Percentiles rank a stretch among this genome's conserved stretches.
These are phyloP conservation scores for Vanacampus margaritifer DNA, from an alignment of 2,113 vertebrate genomes.

Conservation along the genomic window DNA sequence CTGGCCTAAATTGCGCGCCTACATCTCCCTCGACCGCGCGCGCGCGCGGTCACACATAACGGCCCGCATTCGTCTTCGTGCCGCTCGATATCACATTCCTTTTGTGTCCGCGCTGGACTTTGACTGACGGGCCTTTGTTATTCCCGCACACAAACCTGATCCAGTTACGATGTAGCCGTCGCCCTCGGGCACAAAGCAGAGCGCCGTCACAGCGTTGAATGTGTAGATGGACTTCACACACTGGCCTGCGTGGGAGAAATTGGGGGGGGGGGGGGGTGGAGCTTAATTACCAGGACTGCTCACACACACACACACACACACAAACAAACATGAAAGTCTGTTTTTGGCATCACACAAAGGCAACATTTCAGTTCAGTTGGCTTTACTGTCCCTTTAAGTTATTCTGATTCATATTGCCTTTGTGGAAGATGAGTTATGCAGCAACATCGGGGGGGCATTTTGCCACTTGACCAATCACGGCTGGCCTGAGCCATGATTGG, in stretches of 20 bases:
- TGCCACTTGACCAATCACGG: too few relatives aligned
- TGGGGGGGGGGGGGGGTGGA: not conserved
- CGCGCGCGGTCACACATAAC: slow-evolving; percentile 22
- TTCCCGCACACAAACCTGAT: slow-evolving; percentile 62
- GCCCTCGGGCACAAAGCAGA: slow-evolving; percentile 72
- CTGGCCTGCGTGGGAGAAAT: slow-evolving; percentile 57
- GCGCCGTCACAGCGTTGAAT: slow-evolving; percentile 70
- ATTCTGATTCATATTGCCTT: too few relatives aligned
- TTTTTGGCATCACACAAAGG: not conserved
- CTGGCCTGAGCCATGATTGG: too few relatives aligned
- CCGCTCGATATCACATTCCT: not conserved
- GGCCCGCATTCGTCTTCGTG: not conserved
- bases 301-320: slow-evolving; percentile 14
- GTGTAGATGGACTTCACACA: slow-evolving; percentile 79
- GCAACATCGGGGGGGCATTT: too few relatives aligned
- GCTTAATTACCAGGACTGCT: slow-evolving; percentile 39
- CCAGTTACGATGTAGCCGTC: slow-evolving; percentile 73
- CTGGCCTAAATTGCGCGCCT: slow-evolving; percentile 35
- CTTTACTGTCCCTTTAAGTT: too few relatives aligned
- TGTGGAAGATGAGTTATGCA: too few relatives aligned
- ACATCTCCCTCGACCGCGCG: too few relatives aligned
- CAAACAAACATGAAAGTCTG: not conserved
- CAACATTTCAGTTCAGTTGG: not conserved
- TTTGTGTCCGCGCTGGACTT: not conserved
- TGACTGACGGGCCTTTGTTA: not conserved